A percentile compares a stretch with the other conserved stretches of the same genome.
These are phyloP conservation scores for Amblyjoppa proteus DNA, from an alignment of 2,888 invertebrate genomes.

Conservation along the genomic window DNA sequence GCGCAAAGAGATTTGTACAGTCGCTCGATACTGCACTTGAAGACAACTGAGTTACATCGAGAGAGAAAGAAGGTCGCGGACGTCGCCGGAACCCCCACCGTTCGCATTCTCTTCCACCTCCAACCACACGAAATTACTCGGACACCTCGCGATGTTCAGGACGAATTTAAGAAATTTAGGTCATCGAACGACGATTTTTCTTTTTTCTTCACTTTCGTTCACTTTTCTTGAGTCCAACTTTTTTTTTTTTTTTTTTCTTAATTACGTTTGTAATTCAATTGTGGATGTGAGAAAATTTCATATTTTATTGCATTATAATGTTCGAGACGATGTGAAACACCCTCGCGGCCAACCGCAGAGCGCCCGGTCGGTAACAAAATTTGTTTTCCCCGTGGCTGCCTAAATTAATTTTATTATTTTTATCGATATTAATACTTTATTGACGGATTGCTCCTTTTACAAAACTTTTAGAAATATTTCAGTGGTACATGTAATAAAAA, in stretches of 20 bases:
- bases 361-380: no score
- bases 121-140: background rate
- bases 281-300: background rate
- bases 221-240: background rate
- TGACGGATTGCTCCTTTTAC: no score
- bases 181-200: conserved; percentile 13
- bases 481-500: no score
- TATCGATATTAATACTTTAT: no score
- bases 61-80: conserved; percentile 63
- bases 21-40: conserved; percentile 51
- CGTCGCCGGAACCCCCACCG: conserved; percentile 43
- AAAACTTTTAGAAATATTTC: no score
- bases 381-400: no score
- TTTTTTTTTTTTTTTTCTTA: no score
- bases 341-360: no score
- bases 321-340: no score
- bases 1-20: conserved; percentile 12
- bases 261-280: no score
- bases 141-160: background rate
- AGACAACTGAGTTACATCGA: conserved; percentile 48
- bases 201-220: background rate
- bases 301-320: background rate
- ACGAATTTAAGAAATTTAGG: background rate
- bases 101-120: conserved; percentile 63
- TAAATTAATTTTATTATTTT: no score